Conservation (phyloP, 1,140 invertebrate genomes). For the Euglossa dilemma region DNA sequence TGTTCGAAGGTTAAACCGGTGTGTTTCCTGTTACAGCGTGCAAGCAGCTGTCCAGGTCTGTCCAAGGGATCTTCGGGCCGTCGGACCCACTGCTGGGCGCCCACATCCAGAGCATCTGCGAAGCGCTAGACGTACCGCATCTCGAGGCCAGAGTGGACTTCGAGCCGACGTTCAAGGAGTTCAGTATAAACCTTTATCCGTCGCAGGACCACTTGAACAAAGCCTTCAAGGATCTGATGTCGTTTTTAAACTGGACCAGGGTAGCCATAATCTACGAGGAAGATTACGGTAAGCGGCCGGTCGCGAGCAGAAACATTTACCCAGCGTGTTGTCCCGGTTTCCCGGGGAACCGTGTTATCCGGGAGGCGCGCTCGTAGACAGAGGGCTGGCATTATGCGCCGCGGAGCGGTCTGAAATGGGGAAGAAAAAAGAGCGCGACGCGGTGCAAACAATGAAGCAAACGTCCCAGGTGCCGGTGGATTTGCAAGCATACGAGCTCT, state of each 20-base stretch:
- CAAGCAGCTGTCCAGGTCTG: constrained; percentile 91
- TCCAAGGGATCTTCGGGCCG: constrained; percentile 95
- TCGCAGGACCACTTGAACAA: constrained; percentile 91
- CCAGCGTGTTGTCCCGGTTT: not conserved
- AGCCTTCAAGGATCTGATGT: constrained; percentile 93
- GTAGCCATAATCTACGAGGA: constrained; percentile 97
- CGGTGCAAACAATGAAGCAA: constrained; percentile 3
- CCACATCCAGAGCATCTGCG: constrained; percentile 95
- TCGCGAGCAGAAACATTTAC: not conserved
- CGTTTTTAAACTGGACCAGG: constrained; percentile 95
- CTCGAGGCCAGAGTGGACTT: constrained; percentile 91
- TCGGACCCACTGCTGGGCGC: constrained; percentile 90
- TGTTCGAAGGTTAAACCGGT: no score
- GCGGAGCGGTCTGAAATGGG: not conserved
- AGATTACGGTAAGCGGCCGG: constrained; percentile 86
- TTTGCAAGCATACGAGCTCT: constrained; percentile 18
- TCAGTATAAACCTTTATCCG: constrained; percentile 95
- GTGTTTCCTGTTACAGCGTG: constrained; percentile 87
- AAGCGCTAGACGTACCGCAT: constrained; percentile 94
- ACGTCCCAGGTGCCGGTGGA: not conserved
- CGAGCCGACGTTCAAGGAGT: constrained; percentile 87
- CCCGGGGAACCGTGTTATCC: not conserved
- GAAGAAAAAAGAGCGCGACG: not conserved
- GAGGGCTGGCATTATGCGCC: not conserved
- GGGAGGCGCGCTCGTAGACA: not conserved